Evolutionary conservation across 2,797 vertebrate species (phyloP).

Genomic region (Cetoscarus ocellatus): DNA sequence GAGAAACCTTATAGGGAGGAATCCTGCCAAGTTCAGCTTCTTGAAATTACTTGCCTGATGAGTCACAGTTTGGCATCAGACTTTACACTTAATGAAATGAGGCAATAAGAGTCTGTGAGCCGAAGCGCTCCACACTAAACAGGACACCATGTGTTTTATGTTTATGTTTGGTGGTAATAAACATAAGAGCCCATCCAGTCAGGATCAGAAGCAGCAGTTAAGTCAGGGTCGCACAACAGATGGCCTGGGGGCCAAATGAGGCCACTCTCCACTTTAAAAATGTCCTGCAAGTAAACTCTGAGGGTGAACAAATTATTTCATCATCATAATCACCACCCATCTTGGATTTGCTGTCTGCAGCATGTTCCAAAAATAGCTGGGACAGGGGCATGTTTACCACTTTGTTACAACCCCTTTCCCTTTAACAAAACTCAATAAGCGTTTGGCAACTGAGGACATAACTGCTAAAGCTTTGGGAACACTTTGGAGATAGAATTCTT

Average conservation of each 20-base stretch:
- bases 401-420: no score
- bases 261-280: no score
- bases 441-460: no score
- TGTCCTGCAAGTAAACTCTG: no score
- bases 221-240: not conserved
- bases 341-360: no score
- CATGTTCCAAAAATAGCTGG: no score
- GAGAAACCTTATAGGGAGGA: not conserved
- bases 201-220: not conserved
- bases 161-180: conserved; percentile 1
- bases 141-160: not conserved
- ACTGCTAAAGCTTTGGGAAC: no score
- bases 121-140: not conserved
- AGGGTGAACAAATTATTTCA: no score
- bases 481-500: no score
- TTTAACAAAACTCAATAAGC: no score
- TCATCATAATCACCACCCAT: no score
- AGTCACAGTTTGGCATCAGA: conserved; percentile 6
- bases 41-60: conserved; percentile 3
- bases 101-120: not conserved
- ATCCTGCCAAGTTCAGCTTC: conserved; percentile 1
- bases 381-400: no score
- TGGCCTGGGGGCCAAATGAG: not conserved
- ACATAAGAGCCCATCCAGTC: not conserved
- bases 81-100: not conserved